Conservation (phyloP, 1,140 invertebrate species). For the silkworm (Bombyx mori) region DNA sequence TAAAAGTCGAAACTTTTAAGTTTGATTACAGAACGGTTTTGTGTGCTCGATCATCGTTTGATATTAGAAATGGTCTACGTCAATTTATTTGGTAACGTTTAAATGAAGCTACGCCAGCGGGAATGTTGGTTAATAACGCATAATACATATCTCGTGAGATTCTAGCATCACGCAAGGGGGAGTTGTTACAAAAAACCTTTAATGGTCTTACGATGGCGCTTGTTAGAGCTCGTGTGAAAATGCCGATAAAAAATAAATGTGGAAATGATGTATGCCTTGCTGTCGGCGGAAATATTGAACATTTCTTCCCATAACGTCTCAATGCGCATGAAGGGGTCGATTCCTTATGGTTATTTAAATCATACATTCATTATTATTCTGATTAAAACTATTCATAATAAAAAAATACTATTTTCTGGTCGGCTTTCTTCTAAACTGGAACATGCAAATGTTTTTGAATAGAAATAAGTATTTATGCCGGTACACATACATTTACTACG, state of each 20-base stretch:
- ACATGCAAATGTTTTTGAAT: too few relatives aligned
- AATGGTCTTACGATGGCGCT: constrained; percentile 25
- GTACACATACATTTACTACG: too few relatives aligned
- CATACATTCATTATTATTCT: too few relatives aligned
- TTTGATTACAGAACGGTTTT: too few relatives aligned
- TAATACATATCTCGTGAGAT: not conserved
- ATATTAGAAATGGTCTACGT: not conserved
- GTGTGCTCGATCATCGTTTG: not conserved
- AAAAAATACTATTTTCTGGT: too few relatives aligned
- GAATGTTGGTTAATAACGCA: constrained; percentile 3
- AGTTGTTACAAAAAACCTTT: constrained; percentile 12
- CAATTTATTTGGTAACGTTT: not conserved
- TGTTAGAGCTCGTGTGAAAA: constrained; percentile 16
- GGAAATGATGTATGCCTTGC: constrained; percentile 18
- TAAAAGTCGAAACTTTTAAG: not conserved
- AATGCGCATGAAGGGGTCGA: too few relatives aligned
- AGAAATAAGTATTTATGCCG: too few relatives aligned
- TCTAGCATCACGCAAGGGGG: not conserved
- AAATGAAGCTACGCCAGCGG: too few relatives aligned
- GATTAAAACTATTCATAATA: too few relatives aligned
- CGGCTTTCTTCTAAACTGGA: too few relatives aligned
- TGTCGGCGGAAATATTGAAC: constrained; percentile 16
- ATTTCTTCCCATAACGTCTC: not conserved
- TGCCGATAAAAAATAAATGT: constrained; percentile 25
- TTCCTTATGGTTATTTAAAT: too few relatives aligned